Evolutionary conservation across 1,140 invertebrate species (phyloP).

Genomic region (Carcinoscorpius rotundicauda): DNA sequence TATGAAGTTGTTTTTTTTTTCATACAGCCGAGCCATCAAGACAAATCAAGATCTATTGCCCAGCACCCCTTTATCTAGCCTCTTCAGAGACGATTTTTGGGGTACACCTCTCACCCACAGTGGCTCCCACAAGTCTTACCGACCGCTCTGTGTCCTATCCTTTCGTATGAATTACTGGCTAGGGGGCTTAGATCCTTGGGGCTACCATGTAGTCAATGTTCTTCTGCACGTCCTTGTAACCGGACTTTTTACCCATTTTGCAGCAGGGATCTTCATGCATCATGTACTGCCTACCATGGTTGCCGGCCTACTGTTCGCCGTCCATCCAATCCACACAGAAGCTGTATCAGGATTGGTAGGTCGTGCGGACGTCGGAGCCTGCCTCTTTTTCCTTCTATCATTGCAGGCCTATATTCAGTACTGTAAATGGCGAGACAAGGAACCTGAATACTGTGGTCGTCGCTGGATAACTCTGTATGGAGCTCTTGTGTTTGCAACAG

Average conservation of each 20-base stretch:
- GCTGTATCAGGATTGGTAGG: constrained; percentile 50
- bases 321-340: constrained; percentile 50
- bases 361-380: constrained; percentile 40
- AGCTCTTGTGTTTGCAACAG: constrained; percentile 19
- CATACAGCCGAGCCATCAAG: constrained; percentile 70
- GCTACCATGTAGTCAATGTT: constrained; percentile 40
- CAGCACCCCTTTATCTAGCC: constrained; percentile 42
- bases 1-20: constrained; percentile 28
- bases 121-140: constrained; percentile 89
- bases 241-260: constrained; percentile 26
- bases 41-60: constrained; percentile 72
- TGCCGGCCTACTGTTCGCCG: constrained; percentile 37
- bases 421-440: constrained; percentile 17
- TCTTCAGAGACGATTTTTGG: constrained; percentile 80
- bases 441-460: background rate
- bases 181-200: constrained; percentile 34
- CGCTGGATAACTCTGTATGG: constrained; percentile 17
- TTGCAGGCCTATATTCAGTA: constrained; percentile 44
- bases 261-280: constrained; percentile 20
- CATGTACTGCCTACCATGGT: constrained; percentile 18
- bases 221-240: constrained; percentile 37
- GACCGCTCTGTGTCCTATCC: constrained; percentile 83
- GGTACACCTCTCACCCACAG: constrained; percentile 70
- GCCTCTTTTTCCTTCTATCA: constrained; percentile 38
- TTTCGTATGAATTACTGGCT: constrained; percentile 69